Conservation (phyloP, 2,888 invertebrate genomes). For the Dimorphilus gyrociliatus region DNA sequence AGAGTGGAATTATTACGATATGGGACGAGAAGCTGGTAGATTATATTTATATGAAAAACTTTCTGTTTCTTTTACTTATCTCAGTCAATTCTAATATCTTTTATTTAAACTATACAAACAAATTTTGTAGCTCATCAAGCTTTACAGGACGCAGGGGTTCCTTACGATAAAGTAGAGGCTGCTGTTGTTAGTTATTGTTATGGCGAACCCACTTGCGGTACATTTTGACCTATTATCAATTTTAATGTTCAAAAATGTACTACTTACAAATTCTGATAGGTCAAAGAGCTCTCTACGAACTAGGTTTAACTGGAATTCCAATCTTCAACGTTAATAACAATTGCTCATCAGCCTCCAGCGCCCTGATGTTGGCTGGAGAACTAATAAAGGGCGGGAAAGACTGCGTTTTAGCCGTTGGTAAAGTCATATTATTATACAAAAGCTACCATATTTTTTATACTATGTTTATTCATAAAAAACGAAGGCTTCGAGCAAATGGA, state of each 20-base stretch:
- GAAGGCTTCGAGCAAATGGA: conserved; percentile 32
- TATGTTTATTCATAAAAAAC: not conserved
- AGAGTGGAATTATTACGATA: conserved; percentile 26
- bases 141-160: conserved; percentile 18
- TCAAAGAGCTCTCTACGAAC: conserved; percentile 9
- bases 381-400: conserved; percentile 20
- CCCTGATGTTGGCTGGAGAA: conserved; percentile 21
- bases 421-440: conserved; percentile 1
- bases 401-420: conserved; percentile 26
- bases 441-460: not conserved
- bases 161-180: conserved; percentile 16
- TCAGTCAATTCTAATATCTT: not conserved
- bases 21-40: conserved; percentile 24
- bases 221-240: too few species aligned
- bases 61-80: not conserved
- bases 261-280: too few species aligned
- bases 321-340: conserved; percentile 29
- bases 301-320: conserved; percentile 18
- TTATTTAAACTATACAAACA: too few species aligned
- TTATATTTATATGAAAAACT: not conserved
- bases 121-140: conserved; percentile 15
- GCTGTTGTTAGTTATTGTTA: conserved; percentile 30
- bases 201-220: conserved; percentile 29
- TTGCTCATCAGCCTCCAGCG: conserved; percentile 26
- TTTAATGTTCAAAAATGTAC: too few species aligned